Evolutionary conservation across 1,140 invertebrate species (phyloP), one percentile per base, ranked within the genome.

Genomic region (Amphibalanus amphitrite): DNA sequence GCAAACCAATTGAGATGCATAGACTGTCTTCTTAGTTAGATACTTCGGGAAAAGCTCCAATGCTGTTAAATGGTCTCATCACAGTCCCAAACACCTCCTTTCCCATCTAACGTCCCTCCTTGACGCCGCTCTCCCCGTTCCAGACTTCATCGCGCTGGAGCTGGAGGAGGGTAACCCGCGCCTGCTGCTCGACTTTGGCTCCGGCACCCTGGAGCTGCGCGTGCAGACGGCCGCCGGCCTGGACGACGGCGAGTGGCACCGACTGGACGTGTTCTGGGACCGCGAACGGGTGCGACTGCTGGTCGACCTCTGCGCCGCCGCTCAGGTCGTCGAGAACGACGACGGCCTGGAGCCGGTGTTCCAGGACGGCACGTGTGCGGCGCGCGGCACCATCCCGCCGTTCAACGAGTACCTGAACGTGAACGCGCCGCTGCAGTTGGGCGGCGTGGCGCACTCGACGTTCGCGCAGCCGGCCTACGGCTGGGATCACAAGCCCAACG

Each of bases 321-420:
- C 93, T 3, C 86, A 89, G 75, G 88, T 95, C 70, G 86, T 87
- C 71, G 91, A 95, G 82, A 84, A 89, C 76, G 91, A 94, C 81
- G 93, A 96, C 79, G 90, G 91, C 29, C 88, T 87, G 47, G 88
- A 91, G 0, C 79, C 81, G 26, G 86, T 90, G 76, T 93, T 95
- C 78, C 91, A 95, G 77, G 89, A 91, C 73, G 86, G 86, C 6
- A 87, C 86, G 20, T 98, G 95, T 80, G 92, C 97, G 81, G 91
- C 90, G 0, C 85, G 86, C 71, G 92, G 91, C 20, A 86, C 84
- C 0, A 92, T 97, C 74, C 92, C 92, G 23, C 92, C 93, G 1
- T 97, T 97, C 81, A 96, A 95, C 79, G 93, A 96, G 80, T 97
- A 95, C 77, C 83, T 98, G 3, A 98, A 98, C 82, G 93, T 98